These are phyloP conservation scores for Geotrypetes seraphini DNA, from an alignment of 2,797 vertebrate genomes.

Conservation along the genomic window DNA sequence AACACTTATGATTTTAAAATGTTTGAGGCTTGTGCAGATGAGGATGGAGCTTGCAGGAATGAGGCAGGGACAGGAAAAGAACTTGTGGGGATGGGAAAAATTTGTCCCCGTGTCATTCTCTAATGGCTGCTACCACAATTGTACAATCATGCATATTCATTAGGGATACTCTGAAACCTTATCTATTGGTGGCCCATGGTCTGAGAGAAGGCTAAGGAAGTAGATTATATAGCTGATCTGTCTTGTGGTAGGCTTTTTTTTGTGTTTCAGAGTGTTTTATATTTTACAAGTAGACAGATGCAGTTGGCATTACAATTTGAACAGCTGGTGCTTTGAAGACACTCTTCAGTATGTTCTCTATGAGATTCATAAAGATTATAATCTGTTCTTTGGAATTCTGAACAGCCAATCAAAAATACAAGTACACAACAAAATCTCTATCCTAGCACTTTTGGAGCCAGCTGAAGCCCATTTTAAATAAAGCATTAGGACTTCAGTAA, in stretches of 20 bases:
- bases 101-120: too few species aligned
- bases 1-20: too few species aligned
- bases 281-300: slow-evolving; percentile 29
- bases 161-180: background rate
- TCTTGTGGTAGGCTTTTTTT: background rate
- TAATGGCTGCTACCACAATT: background rate
- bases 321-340: slow-evolving; percentile 53
- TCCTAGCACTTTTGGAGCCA: slow-evolving; percentile 11
- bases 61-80: too few species aligned
- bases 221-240: background rate
- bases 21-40: too few species aligned
- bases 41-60: too few species aligned
- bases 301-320: slow-evolving; percentile 53
- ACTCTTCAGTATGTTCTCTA: slow-evolving; percentile 42
- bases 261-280: background rate
- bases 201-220: background rate
- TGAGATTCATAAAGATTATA: slow-evolving; percentile 55
- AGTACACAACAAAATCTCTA: slow-evolving; percentile 8
- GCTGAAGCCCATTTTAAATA: slow-evolving; percentile 13
- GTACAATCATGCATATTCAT: background rate
- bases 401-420: slow-evolving; percentile 19
- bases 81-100: too few species aligned
- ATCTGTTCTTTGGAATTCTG: slow-evolving; percentile 45
- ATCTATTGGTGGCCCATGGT: background rate
- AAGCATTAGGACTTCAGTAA: slow-evolving; percentile 1